Conservation (phyloP, 2,113 vertebrate species). For the Todiramphus saurophagus region DNA sequence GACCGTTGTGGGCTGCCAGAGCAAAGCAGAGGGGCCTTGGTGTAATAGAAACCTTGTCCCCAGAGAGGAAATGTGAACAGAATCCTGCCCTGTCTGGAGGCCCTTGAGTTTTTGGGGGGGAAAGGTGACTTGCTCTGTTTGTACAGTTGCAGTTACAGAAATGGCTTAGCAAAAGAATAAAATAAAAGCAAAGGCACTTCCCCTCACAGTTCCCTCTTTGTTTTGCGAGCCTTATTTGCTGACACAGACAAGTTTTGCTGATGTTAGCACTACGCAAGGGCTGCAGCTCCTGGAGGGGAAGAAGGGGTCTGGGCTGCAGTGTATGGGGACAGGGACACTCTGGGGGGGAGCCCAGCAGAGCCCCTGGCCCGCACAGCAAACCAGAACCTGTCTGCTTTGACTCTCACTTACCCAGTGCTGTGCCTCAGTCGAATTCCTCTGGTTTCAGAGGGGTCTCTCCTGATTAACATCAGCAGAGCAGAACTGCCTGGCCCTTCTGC, state of each 20-base stretch:
- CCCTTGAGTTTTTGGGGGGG: rapidly evolving
- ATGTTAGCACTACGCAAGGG: neutral
- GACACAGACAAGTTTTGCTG: neutral
- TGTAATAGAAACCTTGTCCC: neutral
- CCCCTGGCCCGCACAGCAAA: neutral
- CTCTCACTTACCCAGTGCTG: rapidly evolving
- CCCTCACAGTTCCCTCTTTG: neutral
- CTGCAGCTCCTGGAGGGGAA: neutral
- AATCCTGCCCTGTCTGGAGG: neutral
- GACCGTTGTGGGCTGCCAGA: neutral
- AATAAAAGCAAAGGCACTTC: neutral
- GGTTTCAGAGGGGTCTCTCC: neutral
- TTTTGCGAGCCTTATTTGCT: neutral
- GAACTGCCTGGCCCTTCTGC: neutral
- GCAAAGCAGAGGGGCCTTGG: neutral
- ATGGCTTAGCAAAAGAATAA: neutral
- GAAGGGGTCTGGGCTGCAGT: neutral
- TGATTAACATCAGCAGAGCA: rapidly evolving
- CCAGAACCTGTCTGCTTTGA: neutral
- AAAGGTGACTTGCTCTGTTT: neutral
- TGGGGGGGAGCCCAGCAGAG: neutral
- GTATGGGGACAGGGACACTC: rapidly evolving
- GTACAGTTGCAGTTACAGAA: neutral
- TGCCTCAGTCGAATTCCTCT: neutral
- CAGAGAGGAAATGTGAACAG: neutral